Evolutionary conservation across 2,113 vertebrate genomes (phyloP).

Genomic region (Hylia prasina): DNA sequence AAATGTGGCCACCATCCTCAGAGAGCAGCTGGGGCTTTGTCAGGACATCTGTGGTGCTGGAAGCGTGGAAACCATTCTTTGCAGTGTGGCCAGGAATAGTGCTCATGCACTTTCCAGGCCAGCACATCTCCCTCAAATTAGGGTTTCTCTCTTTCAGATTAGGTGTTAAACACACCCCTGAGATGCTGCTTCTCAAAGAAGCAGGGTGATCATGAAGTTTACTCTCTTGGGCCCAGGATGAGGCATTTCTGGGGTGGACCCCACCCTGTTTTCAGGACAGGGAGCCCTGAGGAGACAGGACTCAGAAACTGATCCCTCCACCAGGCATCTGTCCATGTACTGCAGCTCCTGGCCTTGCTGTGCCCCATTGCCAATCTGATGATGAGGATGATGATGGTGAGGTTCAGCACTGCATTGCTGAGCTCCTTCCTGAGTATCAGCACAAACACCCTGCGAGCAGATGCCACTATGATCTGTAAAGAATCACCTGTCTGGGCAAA

Average conservation of each 20-base stretch:
- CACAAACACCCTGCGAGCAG: rapidly evolving
- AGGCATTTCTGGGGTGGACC: neutral
- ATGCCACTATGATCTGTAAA: neutral
- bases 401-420: neutral
- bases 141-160: neutral
- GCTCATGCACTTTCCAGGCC: neutral
- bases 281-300: neutral
- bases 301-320: neutral
- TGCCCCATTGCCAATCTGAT: neutral
- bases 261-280: neutral
- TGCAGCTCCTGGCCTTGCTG: neutral
- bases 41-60: neutral
- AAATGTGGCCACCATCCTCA: neutral
- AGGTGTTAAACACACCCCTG: neutral
- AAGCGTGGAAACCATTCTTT: rapidly evolving
- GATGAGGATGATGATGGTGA: neutral
- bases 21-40: neutral
- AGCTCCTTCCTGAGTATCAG: neutral
- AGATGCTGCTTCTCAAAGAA: neutral
- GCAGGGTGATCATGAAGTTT: neutral
- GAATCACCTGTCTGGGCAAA: neutral
- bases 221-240: neutral
- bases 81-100: neutral
- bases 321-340: neutral
- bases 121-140: neutral